Base-by-base conservation (phyloP, 1,140 invertebrate genomes). In the Brachystomella parvula region DNA sequence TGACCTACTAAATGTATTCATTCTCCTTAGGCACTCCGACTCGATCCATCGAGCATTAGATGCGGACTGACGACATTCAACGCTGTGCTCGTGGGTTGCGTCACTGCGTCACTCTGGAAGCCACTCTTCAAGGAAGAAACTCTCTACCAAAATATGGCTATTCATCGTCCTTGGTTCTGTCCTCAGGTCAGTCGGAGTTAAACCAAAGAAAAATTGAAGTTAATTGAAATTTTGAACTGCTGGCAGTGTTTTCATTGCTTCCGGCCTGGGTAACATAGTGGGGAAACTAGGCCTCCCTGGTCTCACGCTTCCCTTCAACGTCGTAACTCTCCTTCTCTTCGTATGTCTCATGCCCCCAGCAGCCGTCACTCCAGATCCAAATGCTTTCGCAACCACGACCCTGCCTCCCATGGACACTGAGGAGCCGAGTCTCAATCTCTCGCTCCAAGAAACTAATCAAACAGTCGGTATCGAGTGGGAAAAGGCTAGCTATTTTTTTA, bases 51-150 rank as follows among this genome's bases (percentile, higher is more conserved):
- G 17, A 63, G 69, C 15, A 73, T 81, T 24, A 73, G 71, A 17
- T 77, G 77, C 44, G 80, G 80, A 44, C 64, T 80, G 47, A 79
- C 78, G 1, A 74, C 78, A 1, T 79, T 75, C 60, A 81, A 81
- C 72, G 78, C 79, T 2, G 44, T 81, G 2, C 72, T 81, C n/a
- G 74, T 80, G 26, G 80, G 79, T 0, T 71, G 71, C 0, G 73
- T 81, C 19, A 79, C 79, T 0, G 76, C 76, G 47, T 62, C 65
- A 3, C 49, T 79, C 19, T 71, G 78, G 61, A 76, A 76, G 2
- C 70, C 70, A 19, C 19, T 77, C 30, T 80, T 77, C 61, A 76
- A 76, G 0, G 62, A 71, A n/a, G 60, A 3, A 3, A 12, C 3
- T 71, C 2, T 19, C 64, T 17, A 2, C 31, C 0, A 71, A 64